phyloP scores from a whole-genome alignment of 2,888 invertebrate species.

The Agrilus mali region DNA sequence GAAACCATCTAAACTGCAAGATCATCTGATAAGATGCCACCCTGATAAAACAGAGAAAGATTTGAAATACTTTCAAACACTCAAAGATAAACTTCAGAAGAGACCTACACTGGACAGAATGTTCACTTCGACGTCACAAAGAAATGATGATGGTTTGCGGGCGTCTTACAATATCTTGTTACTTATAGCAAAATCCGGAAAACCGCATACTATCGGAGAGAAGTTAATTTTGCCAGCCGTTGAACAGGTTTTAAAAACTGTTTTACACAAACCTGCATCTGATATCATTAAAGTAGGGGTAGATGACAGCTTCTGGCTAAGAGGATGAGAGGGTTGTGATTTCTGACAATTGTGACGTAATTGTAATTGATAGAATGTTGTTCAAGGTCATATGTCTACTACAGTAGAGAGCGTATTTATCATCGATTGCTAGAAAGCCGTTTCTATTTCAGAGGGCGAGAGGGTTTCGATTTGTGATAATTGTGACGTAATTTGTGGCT shows the following conservation, averaged over 20 bases:
- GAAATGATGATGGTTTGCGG: constrained; percentile 16
- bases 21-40: constrained; percentile 20
- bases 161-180: constrained; percentile 18
- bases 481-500: too few relatives aligned
- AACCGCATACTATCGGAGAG: constrained; percentile 21
- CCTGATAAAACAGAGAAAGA: constrained; percentile 17
- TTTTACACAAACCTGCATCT: constrained; percentile 17
- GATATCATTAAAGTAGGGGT: too few relatives aligned
- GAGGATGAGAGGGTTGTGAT: too few relatives aligned
- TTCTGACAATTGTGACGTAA: too few relatives aligned
- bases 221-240: constrained; percentile 24
- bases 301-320: too few relatives aligned
- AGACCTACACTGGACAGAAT: constrained; percentile 9
- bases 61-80: constrained; percentile 18
- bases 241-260: constrained; percentile 21
- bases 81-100: constrained; percentile 16
- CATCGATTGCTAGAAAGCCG: too few relatives aligned
- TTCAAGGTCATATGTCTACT: too few relatives aligned
- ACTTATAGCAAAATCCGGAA: constrained; percentile 20
- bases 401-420: too few relatives aligned
- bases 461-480: too few relatives aligned
- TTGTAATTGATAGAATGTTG: too few relatives aligned
- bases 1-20: constrained; percentile 20
- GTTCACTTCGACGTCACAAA: constrained; percentile 15
- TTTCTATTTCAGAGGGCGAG: too few relatives aligned